A percentile compares a stretch with the other conserved stretches of the same genome.
Conservation (phyloP, 2,797 vertebrate species). For the Micrastur ruficollis region DNA sequence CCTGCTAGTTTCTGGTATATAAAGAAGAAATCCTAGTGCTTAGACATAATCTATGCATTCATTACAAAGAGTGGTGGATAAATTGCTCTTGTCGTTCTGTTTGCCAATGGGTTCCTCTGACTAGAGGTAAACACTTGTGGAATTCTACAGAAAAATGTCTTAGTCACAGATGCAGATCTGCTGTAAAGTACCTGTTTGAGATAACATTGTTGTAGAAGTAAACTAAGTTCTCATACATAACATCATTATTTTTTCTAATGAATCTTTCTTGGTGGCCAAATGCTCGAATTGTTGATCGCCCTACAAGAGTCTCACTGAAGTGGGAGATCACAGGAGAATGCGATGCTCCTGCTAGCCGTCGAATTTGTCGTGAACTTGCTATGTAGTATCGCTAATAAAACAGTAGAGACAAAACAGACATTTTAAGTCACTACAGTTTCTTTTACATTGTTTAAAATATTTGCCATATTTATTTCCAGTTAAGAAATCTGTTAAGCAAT, state of each 20-base stretch:
- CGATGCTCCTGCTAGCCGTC: conserved; percentile 35
- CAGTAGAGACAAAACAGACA: neutral
- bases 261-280: conserved; percentile 67
- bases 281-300: conserved; percentile 57
- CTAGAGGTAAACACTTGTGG: neutral
- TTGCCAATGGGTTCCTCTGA: neutral
- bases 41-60: neutral
- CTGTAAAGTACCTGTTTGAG: conserved; percentile 60
- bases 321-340: conserved; percentile 66
- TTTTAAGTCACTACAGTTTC: neutral
- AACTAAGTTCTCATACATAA: conserved; percentile 69
- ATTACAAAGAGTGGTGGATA: neutral
- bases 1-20: neutral
- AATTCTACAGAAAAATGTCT: neutral
- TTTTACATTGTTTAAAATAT: neutral
- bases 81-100: neutral
- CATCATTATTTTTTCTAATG: conserved; percentile 59
- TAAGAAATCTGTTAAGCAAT: neutral
- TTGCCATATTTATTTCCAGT: neutral
- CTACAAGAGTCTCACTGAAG: conserved; percentile 65
- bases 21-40: neutral
- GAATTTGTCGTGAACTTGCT: conserved; percentile 56
- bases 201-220: conserved; percentile 73
- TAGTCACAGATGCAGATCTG: neutral
- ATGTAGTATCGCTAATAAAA: conserved; percentile 57